These are phyloP conservation scores for Ctenochaetus hawaiiensis DNA, from an alignment of 2,797 vertebrate species.

Conservation along the genomic window DNA sequence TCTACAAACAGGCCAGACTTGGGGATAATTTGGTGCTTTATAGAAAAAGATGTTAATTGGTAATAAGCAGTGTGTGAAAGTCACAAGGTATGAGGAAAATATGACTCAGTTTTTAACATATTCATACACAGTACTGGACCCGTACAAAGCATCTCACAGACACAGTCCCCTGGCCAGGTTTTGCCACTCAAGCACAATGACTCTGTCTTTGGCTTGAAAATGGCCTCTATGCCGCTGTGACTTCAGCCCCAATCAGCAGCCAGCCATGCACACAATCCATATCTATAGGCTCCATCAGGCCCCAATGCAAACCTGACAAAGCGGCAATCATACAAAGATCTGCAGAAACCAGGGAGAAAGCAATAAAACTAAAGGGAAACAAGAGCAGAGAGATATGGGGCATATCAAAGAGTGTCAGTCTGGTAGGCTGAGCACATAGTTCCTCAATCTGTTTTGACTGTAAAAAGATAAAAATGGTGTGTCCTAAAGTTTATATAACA, in stretches of 20 bases:
- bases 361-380: slow-evolving; percentile 23
- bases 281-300: slow-evolving; percentile 64
- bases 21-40: slow-evolving; percentile 5
- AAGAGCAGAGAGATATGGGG: slow-evolving; percentile 1
- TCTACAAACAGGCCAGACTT: not conserved
- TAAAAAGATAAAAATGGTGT: slow-evolving; percentile 3
- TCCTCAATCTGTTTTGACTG: slow-evolving; percentile 16
- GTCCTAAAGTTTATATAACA: not conserved
- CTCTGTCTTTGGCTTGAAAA: slow-evolving; percentile 56
- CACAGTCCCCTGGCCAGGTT: slow-evolving; percentile 11
- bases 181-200: slow-evolving; percentile 42
- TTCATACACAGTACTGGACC: not conserved
- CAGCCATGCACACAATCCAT: slow-evolving; percentile 70
- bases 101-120: not conserved
- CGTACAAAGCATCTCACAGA: not conserved
- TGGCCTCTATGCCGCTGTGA: slow-evolving; percentile 56
- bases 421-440: not conserved
- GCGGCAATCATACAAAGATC: slow-evolving; percentile 8
- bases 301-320: slow-evolving; percentile 63
- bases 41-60: slow-evolving; percentile 4
- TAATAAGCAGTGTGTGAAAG: not conserved
- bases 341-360: slow-evolving; percentile 24
- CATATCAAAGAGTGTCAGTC: slow-evolving; percentile 4
- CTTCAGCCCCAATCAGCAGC: slow-evolving; percentile 65
- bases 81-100: slow-evolving; percentile 2